A percentile compares a stretch with the other conserved stretches of the same genome.
Evolutionary conservation across 2,113 vertebrate species (phyloP).

Genomic region (Xenopus tropicalis): UCB_Xtro_10.0 CM004444.2:29001501-29002000

Average conservation of each 20-base stretch:
- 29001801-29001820: constrained; percentile 70
- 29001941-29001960: constrained; percentile 84
- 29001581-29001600: constrained; percentile 88
- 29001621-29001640: constrained; percentile 65
- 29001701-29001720: constrained; percentile 81
- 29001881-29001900: constrained; percentile 48
- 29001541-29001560: constrained; percentile 75
- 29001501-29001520: constrained; percentile 85
- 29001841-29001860: constrained; percentile 82
- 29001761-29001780: constrained; percentile 74
- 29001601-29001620: constrained; percentile 72
- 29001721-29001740: constrained; percentile 85
- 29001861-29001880: constrained; percentile 95
- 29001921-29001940: constrained; percentile 64
- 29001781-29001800: constrained; percentile 70
- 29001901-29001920: constrained; percentile 19
- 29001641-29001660: constrained; percentile 26
- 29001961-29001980: constrained; percentile 90
- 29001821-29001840: constrained; percentile 80
- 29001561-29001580: constrained; percentile 84
- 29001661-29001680: constrained; percentile 47
- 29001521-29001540: constrained; percentile 92
- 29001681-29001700: constrained; percentile 70
- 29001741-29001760: constrained; percentile 70
- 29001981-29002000: constrained; percentile 83